Evolutionary conservation across 2,797 vertebrate species (phyloP), one percentile per base, ranked within the genome.

Genomic region (Rhynchotus rufescens): DNA sequence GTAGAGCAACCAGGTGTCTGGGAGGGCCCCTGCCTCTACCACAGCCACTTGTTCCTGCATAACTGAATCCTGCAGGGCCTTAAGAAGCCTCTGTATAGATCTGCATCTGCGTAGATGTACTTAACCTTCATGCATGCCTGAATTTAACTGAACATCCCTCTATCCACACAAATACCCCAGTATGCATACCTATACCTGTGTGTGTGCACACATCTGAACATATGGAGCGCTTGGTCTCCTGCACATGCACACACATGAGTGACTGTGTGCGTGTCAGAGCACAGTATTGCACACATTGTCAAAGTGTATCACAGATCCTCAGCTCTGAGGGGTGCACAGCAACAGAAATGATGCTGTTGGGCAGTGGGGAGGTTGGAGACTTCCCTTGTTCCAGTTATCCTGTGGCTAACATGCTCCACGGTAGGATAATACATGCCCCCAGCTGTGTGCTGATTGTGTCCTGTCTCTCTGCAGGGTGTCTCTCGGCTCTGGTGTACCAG

Each of bases 401-500:
- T 7, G 3, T 47, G n/a, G 20, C 12, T 82, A 30, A 51, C 20
- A 28, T 28, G 23, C 30, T 81, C 10, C 4, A 3, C 77, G 30
- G 15, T 2, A 4, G 73, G 68, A 45, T 78, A 80, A 51, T 9
- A 3, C 0, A 0, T 60, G 32, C 57, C 45, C 7, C 4, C 40
- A 61, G 42, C 34, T 30, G 51, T 57, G 15, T 2, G 2, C 84
- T 82, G 51, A 91, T 21, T 4, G 23, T 78, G 47, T 89, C 5
- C 8, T 11, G 52, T 86, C 38, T 86, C 68, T 80, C 68, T 56
- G 26, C 96, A 99, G 99, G 99, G 57, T 99, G 99, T 80, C 98
- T 99, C 42, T 99, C 99, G 3, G 99, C 99, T 5, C 96, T 99
- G 97, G 99, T 99, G 68, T 99, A 99, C 97, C 99, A 99, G 97